Base-by-base conservation (phyloP, 1,140 invertebrate genomes). In the Zaprionus taronus region DNA sequence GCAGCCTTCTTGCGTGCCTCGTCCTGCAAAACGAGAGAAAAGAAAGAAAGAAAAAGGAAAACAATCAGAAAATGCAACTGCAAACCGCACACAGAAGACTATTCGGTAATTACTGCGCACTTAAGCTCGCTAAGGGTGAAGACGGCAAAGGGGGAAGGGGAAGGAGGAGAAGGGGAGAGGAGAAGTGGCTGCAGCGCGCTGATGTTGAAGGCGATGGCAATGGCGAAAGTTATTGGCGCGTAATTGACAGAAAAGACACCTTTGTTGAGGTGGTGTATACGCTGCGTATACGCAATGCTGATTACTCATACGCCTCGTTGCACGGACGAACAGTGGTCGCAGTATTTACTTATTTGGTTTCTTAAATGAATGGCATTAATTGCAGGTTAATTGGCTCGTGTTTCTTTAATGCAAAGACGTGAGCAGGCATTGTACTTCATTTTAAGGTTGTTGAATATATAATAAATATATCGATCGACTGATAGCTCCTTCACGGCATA, bases 1-100 rank as follows among this genome's bases (percentile, higher is more conserved):
- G 93, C 93, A 60, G 94, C 94, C 74, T 94, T 93, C 83, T 95
- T 95, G 36, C 94, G 93, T 53, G 93, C 93, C 82, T 95, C 95
- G 73, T 95, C 94, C 94, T 95, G 83, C 17, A 64, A 24, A 73
- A 74, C 20, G 49, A 68, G 62, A 67, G 14, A 71, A 34, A 65
- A 34, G 2, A 31, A 55, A 20, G 24, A 24, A 56, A n/a, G n/a
- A n/a, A n/a, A n/a, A 31, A 36, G 22, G 20, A 58, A 64, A 60
- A 60, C 56, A 62, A 67, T 73, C 62, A 72, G 34, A 51, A 63
- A 65, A 78, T 81, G 58, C 61, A 70, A 65, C 28, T 36, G 36
- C 62, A 63, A 38, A 36, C 67, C 73, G 63, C 60, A 64, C 70
- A 62, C 26, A 24, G 24, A 26, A 72, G 57, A 38, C 57, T 49